These are phyloP conservation scores for Contarinia nasturtii DNA, from an alignment of 1,140 invertebrate species.

Conservation along the genomic window DNA sequence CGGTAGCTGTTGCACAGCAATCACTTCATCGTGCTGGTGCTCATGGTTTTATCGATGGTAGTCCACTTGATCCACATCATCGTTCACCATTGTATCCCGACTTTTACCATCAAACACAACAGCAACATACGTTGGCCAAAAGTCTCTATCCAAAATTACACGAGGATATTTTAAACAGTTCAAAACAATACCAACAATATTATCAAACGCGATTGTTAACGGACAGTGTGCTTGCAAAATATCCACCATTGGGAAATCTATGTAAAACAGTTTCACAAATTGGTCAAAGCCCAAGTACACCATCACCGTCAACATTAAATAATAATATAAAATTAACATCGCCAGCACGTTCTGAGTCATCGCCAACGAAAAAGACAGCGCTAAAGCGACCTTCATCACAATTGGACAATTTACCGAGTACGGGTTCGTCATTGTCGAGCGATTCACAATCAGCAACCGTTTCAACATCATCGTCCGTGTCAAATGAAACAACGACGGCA, in stretches of 20 bases:
- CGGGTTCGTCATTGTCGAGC: slow-evolving; percentile 8
- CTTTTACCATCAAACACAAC: background rate
- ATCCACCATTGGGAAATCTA: slow-evolving; percentile 33
- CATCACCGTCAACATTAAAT: background rate
- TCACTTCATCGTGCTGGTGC: too few relatives aligned
- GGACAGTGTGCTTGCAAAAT: slow-evolving; percentile 3
- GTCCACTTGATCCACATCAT: too few relatives aligned
- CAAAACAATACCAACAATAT: slow-evolving; percentile 12
- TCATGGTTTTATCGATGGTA: too few relatives aligned
- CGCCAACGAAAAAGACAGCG: too few relatives aligned
- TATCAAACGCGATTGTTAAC: slow-evolving; percentile 5
- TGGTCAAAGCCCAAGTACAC: slow-evolving; percentile 21
- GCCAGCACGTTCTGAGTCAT: too few relatives aligned
- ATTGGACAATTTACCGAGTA: background rate
- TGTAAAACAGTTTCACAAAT: slow-evolving; percentile 41
- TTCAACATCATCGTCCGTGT: slow-evolving; percentile 13
- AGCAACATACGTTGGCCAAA: slow-evolving; percentile 7
- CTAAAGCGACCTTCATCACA: background rate
- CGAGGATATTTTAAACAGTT: slow-evolving; percentile 21
- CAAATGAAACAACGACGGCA: background rate
- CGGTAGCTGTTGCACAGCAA: too few relatives aligned
- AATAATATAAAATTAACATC: too few relatives aligned
- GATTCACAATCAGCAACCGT: slow-evolving; percentile 14
- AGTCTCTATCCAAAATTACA: slow-evolving; percentile 19
- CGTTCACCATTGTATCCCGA: background rate